Evolutionary conservation across 2,888 invertebrate species (phyloP).

Genomic region (Drepana falcataria): DNA sequence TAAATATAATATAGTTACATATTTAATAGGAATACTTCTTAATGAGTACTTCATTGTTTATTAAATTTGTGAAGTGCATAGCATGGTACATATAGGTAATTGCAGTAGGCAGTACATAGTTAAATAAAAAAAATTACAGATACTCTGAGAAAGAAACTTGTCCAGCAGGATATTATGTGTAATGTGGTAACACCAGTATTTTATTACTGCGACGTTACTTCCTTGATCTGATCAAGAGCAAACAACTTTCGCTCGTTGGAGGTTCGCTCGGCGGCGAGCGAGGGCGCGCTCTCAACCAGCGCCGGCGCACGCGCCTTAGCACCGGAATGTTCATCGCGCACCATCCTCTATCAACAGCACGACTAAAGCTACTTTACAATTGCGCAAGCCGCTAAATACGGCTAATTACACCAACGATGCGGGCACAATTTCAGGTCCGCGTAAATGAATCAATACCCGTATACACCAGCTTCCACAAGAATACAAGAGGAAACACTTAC

Average conservation of each 20-base stretch:
- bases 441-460: conserved; percentile 27
- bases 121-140: background rate
- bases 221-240: conserved; percentile 58
- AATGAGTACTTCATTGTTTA: too few species aligned
- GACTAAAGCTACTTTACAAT: conserved; percentile 30
- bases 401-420: conserved; percentile 14
- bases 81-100: too few species aligned
- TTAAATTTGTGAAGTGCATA: too few species aligned
- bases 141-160: background rate
- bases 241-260: conserved; percentile 73
- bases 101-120: too few species aligned
- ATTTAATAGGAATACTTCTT: too few species aligned
- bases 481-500: conserved; percentile 59
- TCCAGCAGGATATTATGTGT: conserved; percentile 14
- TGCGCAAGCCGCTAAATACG: conserved; percentile 42
- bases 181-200: conserved; percentile 40
- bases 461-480: conserved; percentile 22
- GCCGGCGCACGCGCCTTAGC: conserved; percentile 28
- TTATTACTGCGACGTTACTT: conserved; percentile 46
- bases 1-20: too few species aligned
- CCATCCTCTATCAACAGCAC: conserved; percentile 19
- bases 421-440: conserved; percentile 13
- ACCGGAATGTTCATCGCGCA: conserved; percentile 18
- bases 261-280: conserved; percentile 23
- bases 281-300: conserved; percentile 24